Conservation (phyloP, 2,797 vertebrate species). For the Neopelma chrysocephalum region DNA sequence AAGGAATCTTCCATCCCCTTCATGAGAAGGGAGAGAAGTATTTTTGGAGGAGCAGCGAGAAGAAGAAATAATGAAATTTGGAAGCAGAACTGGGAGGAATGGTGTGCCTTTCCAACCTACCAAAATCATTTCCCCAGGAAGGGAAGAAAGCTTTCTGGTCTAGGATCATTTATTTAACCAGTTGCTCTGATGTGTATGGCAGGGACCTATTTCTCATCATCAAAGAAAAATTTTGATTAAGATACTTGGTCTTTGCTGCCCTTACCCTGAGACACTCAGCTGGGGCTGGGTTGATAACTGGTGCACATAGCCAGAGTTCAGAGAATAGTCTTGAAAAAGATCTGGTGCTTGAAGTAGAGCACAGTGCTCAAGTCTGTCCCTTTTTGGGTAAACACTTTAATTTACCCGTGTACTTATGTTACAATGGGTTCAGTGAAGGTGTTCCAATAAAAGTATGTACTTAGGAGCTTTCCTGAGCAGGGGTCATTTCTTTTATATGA, state of each 20-base stretch:
- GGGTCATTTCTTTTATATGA: neutral
- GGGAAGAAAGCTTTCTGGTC: neutral
- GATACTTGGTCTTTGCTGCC: neutral
- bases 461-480: neutral
- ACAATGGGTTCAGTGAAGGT: neutral
- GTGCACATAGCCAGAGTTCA: neutral
- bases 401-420: neutral
- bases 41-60: neutral
- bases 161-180: neutral
- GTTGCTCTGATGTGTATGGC: neutral
- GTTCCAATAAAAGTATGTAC: neutral
- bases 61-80: neutral
- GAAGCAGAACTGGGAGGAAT: neutral
- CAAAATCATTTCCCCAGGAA: neutral
- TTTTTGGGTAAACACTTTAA: constrained; percentile 36
- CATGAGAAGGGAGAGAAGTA: neutral
- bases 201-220: neutral
- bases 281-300: neutral
- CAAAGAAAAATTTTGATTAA: neutral
- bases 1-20: neutral
- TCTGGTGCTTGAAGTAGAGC: constrained; percentile 2
- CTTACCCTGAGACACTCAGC: neutral
- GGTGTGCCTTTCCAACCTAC: neutral
- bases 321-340: neutral
- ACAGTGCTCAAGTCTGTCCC: neutral